Conservation (phyloP, 2,888 invertebrate species). For the Synergus gifuensis region DNA sequence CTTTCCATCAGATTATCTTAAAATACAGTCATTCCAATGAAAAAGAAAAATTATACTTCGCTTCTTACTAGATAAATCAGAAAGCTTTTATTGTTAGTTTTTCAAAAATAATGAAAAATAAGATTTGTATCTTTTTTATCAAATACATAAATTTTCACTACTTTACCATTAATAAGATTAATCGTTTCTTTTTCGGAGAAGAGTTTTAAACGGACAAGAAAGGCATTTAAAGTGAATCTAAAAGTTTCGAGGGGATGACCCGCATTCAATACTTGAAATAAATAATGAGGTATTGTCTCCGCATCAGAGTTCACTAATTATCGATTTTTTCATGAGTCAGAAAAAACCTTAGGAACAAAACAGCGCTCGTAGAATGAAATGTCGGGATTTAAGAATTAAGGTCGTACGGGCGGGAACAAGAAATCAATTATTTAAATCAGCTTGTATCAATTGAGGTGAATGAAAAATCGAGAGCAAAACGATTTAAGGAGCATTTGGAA, state of each 20-base stretch:
- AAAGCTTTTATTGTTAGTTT: too few relatives aligned
- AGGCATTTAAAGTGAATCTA: neutral
- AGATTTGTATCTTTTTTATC: neutral
- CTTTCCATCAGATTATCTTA: neutral
- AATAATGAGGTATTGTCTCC: neutral
- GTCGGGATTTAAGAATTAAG: conserved; percentile 23
- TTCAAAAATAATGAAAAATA: too few relatives aligned
- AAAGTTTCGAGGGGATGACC: neutral
- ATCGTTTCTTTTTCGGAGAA: too few relatives aligned
- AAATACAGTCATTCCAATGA: neutral
- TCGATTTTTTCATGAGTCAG: conserved; percentile 23
- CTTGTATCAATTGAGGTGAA: neutral
- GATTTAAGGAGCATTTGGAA: conserved; percentile 8
- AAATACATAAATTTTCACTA: neutral
- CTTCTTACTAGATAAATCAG: too few relatives aligned
- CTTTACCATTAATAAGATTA: too few relatives aligned
- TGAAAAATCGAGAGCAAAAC: neutral
- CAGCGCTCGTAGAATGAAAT: neutral
- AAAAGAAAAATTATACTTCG: neutral
- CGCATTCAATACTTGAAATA: neutral
- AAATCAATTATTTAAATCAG: conserved; percentile 41
- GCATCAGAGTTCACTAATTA: neutral
- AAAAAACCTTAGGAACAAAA: conserved; percentile 22
- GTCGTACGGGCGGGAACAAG: conserved; percentile 9
- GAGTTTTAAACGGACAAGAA: too few relatives aligned